These are phyloP conservation scores for Caiman crocodilus DNA, from an alignment of 2,797 vertebrate genomes.

Conservation along the genomic window DNA sequence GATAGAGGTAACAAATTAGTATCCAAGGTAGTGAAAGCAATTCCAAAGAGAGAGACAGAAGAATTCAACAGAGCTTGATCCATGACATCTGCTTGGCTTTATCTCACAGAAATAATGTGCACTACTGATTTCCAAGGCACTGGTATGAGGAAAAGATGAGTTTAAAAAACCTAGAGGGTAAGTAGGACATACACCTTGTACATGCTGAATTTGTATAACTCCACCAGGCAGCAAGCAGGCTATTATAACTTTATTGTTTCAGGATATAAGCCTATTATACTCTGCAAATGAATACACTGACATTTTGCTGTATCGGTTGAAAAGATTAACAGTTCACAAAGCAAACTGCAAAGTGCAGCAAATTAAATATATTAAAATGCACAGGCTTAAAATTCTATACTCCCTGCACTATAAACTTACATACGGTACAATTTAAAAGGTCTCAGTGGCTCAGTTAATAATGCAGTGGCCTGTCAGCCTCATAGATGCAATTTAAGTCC, in stretches of 20 bases:
- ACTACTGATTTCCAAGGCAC: constrained; percentile 14
- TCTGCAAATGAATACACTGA: constrained; percentile 80
- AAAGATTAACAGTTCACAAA: constrained; percentile 83
- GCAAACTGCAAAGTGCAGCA: constrained; percentile 77
- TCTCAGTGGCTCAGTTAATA: constrained; percentile 68
- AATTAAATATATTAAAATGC: constrained; percentile 81
- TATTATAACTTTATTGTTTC: constrained; percentile 83
- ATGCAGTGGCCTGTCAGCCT: constrained; percentile 59
- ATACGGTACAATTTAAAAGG: constrained; percentile 68
- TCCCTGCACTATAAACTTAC: constrained; percentile 67
- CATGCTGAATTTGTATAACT: constrained; percentile 64
- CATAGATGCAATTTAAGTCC: constrained; percentile 68
- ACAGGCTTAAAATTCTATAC: constrained; percentile 73
- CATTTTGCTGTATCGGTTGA: constrained; percentile 80
- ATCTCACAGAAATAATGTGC: constrained; percentile 8
- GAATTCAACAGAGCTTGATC: constrained; percentile 14
- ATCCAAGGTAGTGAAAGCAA: constrained; percentile 15
- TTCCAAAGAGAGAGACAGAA: not conserved
- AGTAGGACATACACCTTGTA: constrained; percentile 53
- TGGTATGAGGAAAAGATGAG: constrained; percentile 20
- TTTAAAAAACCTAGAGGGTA: constrained; percentile 72
- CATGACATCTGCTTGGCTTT: constrained; percentile 30
- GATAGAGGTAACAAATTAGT: constrained; percentile 1
- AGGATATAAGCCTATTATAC: constrained; percentile 80
- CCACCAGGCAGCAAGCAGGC: constrained; percentile 67